Evolutionary conservation across 1,140 invertebrate species (phyloP), one percentile per base, ranked within the genome.

Genomic region (Drosophila sp.): DNA sequence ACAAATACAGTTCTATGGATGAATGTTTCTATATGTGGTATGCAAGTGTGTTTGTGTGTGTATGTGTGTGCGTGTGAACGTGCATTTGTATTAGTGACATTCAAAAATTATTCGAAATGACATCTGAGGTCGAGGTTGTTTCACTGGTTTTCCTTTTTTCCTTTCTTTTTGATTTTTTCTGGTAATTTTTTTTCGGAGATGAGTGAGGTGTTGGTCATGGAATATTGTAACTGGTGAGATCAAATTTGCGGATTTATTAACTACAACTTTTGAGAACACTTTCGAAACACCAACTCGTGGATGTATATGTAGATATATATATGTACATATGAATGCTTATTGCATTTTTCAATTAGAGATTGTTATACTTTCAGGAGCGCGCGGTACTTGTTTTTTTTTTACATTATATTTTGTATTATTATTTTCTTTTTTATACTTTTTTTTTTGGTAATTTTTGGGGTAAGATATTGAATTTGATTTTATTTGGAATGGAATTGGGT

Each of bases 41-140:
- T 62, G 32, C 67, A 50, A 27, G 23, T 50, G 38, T 25, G 25
- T 60, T 25, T 61, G 25, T 61, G 30, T 61, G 38, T 56, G 57
- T 74, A 61, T 77, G 67, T 66, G 44, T 66, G 56, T 77, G 64
- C 61, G 64, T 65, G 58, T 66, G 73, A 54, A 35, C 32, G 61
- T 70, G 67, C 73, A 50, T 44, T 66, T 47, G 74, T 78, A 77
- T 77, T 71, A 68, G 75, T 77, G 75, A 78, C 74, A 78, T 78
- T 78, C 68, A 78, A 78, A 17, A 77, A 63, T 38, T 72, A 77
- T 27, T 78, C 47, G 50, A 61, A 35, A 54, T 60, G 68, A 78
- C 61, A 71, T 17, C 67, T 62, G 74, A 72, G 75, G 74, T 78
- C 75, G 75, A 78, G 75, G 75, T 66, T 74, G 66, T 54, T 75